phyloP scores from a whole-genome alignment of 2,797 vertebrate species.

The Chelmon rostratus region DNA sequence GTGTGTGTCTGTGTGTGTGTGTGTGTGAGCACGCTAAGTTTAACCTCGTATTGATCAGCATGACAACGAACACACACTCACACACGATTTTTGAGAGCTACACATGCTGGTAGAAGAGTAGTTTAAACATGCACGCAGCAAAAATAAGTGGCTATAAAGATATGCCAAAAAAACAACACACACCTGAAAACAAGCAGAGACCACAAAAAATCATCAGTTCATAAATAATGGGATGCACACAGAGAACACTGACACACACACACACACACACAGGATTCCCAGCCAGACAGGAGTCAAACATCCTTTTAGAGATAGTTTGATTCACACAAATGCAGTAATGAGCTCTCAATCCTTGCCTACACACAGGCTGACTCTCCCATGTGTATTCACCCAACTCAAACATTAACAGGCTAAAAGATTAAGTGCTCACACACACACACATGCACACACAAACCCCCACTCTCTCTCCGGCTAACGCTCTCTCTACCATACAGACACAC shows the following conservation, averaged over 20 bases:
- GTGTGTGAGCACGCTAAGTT: conserved; percentile 15
- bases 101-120: neutral
- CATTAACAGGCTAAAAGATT: conserved; percentile 75
- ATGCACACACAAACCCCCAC: conserved; percentile 14
- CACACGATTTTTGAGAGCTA: neutral
- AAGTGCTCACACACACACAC: conserved; percentile 30
- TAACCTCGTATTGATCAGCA: conserved; percentile 20
- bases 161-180: neutral
- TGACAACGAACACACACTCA: conserved; percentile 5
- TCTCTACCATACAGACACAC: conserved; percentile 17
- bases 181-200: conserved; percentile 7
- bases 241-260: neutral
- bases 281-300: conserved; percentile 70
- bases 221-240: conserved; percentile 51
- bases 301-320: conserved; percentile 71
- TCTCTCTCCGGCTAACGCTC: conserved; percentile 6
- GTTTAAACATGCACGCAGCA: neutral
- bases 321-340: conserved; percentile 78
- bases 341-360: conserved; percentile 73
- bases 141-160: conserved; percentile 5
- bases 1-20: neutral
- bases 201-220: conserved; percentile 31
- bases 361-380: conserved; percentile 66
- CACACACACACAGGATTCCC: conserved; percentile 31
- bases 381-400: conserved; percentile 69